Evolutionary conservation across 1,140 invertebrate species (phyloP), one percentile per base, ranked within the genome.

Genomic region (Batillaria attramentaria): DNA sequence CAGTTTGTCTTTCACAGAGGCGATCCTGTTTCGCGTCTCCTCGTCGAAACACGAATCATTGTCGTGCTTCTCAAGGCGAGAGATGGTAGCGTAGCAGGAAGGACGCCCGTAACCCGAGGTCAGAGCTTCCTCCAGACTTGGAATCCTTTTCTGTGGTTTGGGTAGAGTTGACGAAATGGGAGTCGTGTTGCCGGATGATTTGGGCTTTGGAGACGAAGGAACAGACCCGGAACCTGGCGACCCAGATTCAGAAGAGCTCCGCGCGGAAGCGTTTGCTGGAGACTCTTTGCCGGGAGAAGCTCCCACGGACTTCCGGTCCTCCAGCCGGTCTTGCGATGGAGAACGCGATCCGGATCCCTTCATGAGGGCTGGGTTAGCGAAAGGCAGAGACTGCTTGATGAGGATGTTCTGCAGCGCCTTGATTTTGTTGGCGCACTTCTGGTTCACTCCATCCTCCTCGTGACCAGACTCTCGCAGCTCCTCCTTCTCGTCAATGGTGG

Each of bases 361-460:
- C 41, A 69, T 31, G n/a, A 31, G 24, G 35, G 20, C 28, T 3
- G 78, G 78, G 6, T 54, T 77, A 24, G 79, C 74, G 35, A 80
- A 80, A 5, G 79, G 79, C 28, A 80, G 69, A 6, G 79, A 50
- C 68, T 80, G 79, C 42, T 80, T 80, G 37, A 80, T 80, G 31
- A 80, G 50, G 60, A 80, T 77, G 57, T 72, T 70, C 57, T 80
- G 79, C 37, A 80, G 54, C 24, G 74, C 69, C 42, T 43, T 77
- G 33, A 80, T 80, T 43, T 77, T 80, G 33, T 57, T 50, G 2
- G 35, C 74, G 39, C 66, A 62, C 39, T 72, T 77, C 18, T 41
- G n/a, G 42, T 54, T 68, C 1, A 57, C 77, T 5, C 28, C 65
- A 18, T 72, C 69, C 70, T 24, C 70, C 13, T 43, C 43, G 37